Base-by-base conservation (phyloP, 2,797 vertebrate species). In the Lates japonicus region DNA sequence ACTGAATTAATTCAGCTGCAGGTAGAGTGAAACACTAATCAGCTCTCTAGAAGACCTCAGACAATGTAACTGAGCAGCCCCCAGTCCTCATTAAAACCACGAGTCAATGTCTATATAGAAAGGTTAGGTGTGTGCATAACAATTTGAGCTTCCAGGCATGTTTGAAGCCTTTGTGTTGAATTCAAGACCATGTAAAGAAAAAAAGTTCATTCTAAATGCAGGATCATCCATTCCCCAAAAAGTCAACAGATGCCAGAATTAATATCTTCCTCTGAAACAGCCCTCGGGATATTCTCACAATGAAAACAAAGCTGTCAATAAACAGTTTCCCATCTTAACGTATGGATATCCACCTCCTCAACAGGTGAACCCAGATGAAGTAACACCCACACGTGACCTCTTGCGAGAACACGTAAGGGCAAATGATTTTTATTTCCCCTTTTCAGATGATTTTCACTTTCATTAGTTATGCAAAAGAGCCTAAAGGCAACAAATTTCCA, bases 51-150 rank as follows among this genome's bases (percentile, higher is more conserved):
- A 75, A 78, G 52, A 76, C 14, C 62, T 68, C 48, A 61, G 67
- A 77, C 58, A 68, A 71, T 51, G 58, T 60, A 64, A 70, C 19
- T 35, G n/a, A 54, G 48, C 46, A 57, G 70, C 69, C 63, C 46
- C 39, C 19, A 66, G 59, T 74, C 73, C 86, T 87, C 76, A 85
- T 88, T 89, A 88, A 70, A 84, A 61, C 61, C 69, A 61, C 2
- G 1, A 80, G 82, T 73, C 70, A 51, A 22, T 65, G 76, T 70
- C 77, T 62, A 75, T 61, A 49, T 65, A 63, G 71, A 81, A 48
- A 81, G 25, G 49, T 71, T 14, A 66, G 41, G 70, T 70, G 59
- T 51, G 67, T 68, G 71, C 35, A 48, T 8, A 42, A 55, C 74
- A 16, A 22, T 0, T 22, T 64, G 66, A 4, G 59, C 76, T 62